Percentiles rank a stretch among this genome's conserved stretches.
Evolutionary conservation across 1,140 invertebrate genomes (phyloP).

Genomic region (Diorhabda sublineata): DNA sequence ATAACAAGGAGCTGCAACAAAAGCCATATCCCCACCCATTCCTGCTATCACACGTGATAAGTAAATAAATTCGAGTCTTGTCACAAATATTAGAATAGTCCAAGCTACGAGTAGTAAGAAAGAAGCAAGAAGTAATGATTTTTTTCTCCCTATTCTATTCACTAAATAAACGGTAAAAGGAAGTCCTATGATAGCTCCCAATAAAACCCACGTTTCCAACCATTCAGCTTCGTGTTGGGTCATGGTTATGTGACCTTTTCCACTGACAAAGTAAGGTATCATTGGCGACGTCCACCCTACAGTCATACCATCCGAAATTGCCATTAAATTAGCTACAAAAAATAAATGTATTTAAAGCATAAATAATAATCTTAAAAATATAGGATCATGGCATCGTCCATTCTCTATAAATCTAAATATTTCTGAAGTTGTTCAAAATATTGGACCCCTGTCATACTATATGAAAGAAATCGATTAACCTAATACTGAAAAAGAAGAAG

Average conservation of each 20-base stretch:
- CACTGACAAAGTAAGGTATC: slow-evolving; percentile 49
- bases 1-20: slow-evolving; percentile 38
- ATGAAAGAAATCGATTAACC: too few relatives aligned
- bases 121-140: slow-evolving; percentile 53
- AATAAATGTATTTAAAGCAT: background rate
- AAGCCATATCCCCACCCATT: slow-evolving; percentile 34
- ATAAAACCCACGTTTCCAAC: slow-evolving; percentile 56
- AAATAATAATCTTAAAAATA: background rate
- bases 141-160: slow-evolving; percentile 60
- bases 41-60: slow-evolving; percentile 47
- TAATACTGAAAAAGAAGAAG: too few relatives aligned
- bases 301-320: slow-evolving; percentile 43
- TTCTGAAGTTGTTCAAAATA: too few relatives aligned
- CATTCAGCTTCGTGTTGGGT: slow-evolving; percentile 48
- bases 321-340: slow-evolving; percentile 22
- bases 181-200: slow-evolving; percentile 58
- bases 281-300: slow-evolving; percentile 62
- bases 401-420: too few relatives aligned
- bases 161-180: slow-evolving; percentile 52
- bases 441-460: too few relatives aligned
- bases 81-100: slow-evolving; percentile 51
- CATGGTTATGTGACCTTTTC: slow-evolving; percentile 3
- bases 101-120: slow-evolving; percentile 59
- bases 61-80: slow-evolving; percentile 36
- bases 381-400: background rate